phyloP scores from a whole-genome alignment of 2,113 vertebrate species.

The Phyllostomus discolor region DNA sequence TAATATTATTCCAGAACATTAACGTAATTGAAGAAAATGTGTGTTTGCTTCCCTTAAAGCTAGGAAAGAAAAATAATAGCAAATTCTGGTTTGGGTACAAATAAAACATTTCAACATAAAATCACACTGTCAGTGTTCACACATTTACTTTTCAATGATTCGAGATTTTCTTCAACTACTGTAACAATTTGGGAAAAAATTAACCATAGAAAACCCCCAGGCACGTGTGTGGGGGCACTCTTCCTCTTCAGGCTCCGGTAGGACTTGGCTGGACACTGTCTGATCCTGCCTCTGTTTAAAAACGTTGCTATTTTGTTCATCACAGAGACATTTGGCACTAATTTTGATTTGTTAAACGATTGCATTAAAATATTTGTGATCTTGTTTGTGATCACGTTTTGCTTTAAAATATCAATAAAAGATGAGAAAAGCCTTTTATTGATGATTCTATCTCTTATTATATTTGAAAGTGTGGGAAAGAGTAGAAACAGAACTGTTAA shows the following conservation, averaged over 20 bases:
- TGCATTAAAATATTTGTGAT: not conserved
- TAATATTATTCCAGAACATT: not conserved
- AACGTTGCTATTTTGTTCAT: not conserved
- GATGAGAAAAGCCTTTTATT: conserved; percentile 68
- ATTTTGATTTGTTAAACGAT: not conserved
- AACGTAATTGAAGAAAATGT: not conserved
- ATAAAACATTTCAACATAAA: not conserved
- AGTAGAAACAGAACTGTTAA: conserved; percentile 60
- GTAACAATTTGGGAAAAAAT: not conserved
- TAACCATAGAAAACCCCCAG: not conserved
- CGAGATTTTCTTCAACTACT: not conserved
- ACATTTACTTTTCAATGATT: not conserved
- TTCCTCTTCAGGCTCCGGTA: not conserved
- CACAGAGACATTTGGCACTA: not conserved
- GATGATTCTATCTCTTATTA: conserved; percentile 65
- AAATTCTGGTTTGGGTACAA: not conserved
- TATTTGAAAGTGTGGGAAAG: conserved; percentile 59
- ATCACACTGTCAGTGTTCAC: not conserved
- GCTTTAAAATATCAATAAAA: conserved; percentile 74
- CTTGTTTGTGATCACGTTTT: conserved; percentile 52
- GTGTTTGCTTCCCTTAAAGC: not conserved
- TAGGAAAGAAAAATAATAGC: not conserved
- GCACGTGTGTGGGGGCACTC: not conserved
- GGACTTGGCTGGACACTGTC: not conserved
- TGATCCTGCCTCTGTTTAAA: not conserved